phyloP scores from a whole-genome alignment of 2,797 vertebrate genomes.

The Pipistrellus kuhlii region DNA sequence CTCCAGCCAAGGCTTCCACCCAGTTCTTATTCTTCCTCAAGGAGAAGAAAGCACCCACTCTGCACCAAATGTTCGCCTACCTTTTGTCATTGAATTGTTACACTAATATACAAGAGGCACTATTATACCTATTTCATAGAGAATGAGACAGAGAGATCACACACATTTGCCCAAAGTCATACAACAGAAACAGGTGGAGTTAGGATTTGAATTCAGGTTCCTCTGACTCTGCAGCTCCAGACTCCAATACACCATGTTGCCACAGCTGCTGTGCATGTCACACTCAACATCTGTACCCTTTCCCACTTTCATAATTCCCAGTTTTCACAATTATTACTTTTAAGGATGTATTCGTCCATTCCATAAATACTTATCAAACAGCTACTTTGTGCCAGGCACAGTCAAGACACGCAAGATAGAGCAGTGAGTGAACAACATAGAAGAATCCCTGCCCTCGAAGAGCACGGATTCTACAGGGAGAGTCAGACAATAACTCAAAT shows the following conservation, averaged over 20 bases:
- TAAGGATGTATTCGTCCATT: neutral
- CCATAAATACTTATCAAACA: neutral
- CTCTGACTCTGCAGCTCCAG: neutral
- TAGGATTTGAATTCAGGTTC: neutral
- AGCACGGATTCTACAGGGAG: neutral
- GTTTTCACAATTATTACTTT: neutral
- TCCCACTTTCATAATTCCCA: neutral
- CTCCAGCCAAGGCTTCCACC: neutral
- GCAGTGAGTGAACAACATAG: neutral
- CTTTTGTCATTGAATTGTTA: neutral
- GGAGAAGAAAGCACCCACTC: neutral
- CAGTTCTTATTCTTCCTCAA: neutral
- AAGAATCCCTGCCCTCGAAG: neutral
- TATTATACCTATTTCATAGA: neutral
- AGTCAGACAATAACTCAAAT: neutral
- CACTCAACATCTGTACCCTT: neutral
- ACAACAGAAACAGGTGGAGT: neutral
- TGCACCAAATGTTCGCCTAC: neutral
- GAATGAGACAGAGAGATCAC: neutral
- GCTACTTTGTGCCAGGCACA: neutral
- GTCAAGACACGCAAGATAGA: neutral
- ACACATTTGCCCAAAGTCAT: neutral
- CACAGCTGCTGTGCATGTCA: neutral
- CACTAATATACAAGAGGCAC: neutral
- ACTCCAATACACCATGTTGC: no score